Evolutionary conservation across 2,797 vertebrate species (phyloP), one percentile per base, ranked within the genome.

Genomic region (Megaceryle alcyon): DNA sequence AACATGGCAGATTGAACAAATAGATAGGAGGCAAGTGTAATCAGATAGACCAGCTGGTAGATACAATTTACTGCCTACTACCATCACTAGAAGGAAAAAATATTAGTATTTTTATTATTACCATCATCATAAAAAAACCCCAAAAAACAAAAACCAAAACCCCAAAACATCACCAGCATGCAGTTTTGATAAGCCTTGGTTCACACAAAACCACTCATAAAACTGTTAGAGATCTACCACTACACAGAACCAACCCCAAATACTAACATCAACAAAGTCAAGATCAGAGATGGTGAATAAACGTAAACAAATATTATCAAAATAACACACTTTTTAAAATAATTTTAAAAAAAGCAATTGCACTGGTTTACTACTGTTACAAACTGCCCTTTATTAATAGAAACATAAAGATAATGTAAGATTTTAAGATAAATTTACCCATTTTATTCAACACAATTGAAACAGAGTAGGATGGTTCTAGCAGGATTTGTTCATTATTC

Each of bases 401-500:
- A 90, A 65, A 12, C 6, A n/a, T n/a, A 60, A 35, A 92, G 86
- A 9, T 77, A 68, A 46, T 2, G 3, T 44, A 68, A 75, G 29
- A 87, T 63, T 85, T 75, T 78, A 70, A 61, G 35, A 59, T 54
- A 0, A 75, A 81, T 89, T 94, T 84, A 46, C 10, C 19, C 16
- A 28, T n/a, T 71, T 76, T 79, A 75, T 86, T 93, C 41, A 39
- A 76, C 43, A 61, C 9, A 82, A 80, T 31, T 60, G 84, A 86
- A 86, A 79, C 4, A 35, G 60, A 9, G 31, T 49, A 86, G 51
- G 64, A 88, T 64, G 16, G 82, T 82, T 91, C 39, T 49, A 85
- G 86, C 9, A 89, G 76, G 79, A 94, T 91, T 93, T 91, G 13
- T 68, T 92, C 88, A 59, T 57, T 87, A 54, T 83, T 91, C 60